These are phyloP conservation scores for Meta bourneti DNA, from an alignment of 2,888 invertebrate species.

Conservation along the genomic window DNA sequence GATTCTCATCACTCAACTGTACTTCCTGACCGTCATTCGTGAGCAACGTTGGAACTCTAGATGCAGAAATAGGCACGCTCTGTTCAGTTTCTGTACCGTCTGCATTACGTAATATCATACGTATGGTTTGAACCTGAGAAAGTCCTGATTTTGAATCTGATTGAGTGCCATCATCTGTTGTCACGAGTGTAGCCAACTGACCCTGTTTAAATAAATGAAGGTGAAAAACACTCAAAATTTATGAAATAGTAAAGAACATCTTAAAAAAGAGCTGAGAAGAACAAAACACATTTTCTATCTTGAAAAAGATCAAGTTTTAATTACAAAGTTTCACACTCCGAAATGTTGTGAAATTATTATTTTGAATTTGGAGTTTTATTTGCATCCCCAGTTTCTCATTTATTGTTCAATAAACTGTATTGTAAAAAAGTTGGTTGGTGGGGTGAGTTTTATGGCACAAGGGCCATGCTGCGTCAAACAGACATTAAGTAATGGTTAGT, in stretches of 20 bases:
- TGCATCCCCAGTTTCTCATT: too few relatives aligned
- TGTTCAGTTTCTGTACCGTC: conserved; percentile 79
- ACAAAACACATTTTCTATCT: too few relatives aligned
- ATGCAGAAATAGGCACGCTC: conserved; percentile 79
- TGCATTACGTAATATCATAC: conserved; percentile 78
- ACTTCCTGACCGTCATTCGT: conserved; percentile 77
- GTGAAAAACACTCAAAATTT: neutral
- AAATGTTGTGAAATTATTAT: too few relatives aligned
- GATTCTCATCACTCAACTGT: conserved; percentile 77
- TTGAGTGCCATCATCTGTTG: conserved; percentile 50
- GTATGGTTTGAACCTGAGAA: conserved; percentile 76
- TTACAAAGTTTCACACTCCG: too few relatives aligned
- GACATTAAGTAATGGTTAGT: too few relatives aligned
- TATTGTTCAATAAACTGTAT: too few relatives aligned
- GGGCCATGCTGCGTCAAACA: too few relatives aligned
- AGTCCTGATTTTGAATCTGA: conserved; percentile 48
- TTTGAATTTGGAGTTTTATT: too few relatives aligned
- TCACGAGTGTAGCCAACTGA: conserved; percentile 57
- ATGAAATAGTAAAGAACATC: neutral
- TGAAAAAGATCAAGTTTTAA: too few relatives aligned
- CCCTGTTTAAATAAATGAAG: conserved; percentile 24
- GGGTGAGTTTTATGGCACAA: too few relatives aligned
- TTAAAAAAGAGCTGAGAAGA: neutral
- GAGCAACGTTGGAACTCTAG: conserved; percentile 71
- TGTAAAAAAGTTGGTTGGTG: too few relatives aligned